Conservation (phyloP, 30 jellyfish, hydroid and myxozoan genomes). For the Mastigias papua region DNA sequence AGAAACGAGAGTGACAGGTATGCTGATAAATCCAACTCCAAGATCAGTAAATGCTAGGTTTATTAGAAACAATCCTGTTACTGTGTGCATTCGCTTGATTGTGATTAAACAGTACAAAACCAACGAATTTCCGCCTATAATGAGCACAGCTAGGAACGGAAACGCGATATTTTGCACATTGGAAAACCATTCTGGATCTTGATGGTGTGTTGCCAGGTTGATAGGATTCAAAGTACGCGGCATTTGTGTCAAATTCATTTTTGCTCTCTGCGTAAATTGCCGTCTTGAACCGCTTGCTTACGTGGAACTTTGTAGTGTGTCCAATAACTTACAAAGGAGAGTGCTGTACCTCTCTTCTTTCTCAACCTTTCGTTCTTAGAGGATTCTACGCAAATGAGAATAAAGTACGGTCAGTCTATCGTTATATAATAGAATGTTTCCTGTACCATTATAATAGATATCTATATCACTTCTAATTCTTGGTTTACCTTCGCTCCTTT, state of each 20-base stretch:
- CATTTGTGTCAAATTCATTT: not conserved
- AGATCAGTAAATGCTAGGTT: constrained; percentile 65
- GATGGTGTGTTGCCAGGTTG: not conserved
- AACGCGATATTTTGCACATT: not conserved
- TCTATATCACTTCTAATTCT: too few relatives aligned
- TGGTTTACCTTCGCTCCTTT: too few relatives aligned
- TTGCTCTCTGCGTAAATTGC: too few relatives aligned
- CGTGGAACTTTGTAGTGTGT: too few relatives aligned
- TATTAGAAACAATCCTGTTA: constrained; percentile 37
- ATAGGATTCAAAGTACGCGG: not conserved
- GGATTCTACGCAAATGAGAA: too few relatives aligned
- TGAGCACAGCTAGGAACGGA: not conserved
- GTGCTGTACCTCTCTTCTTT: too few relatives aligned
- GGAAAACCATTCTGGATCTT: not conserved
- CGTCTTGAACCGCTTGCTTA: too few relatives aligned
- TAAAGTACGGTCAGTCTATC: too few relatives aligned
- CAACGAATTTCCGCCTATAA: constrained; percentile 32
- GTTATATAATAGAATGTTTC: too few relatives aligned
- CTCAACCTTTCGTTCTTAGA: too few relatives aligned
- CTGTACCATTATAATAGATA: too few relatives aligned
- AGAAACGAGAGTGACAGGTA: constrained; percentile 45
- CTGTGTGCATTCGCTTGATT: constrained; percentile 28
- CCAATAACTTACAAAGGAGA: too few relatives aligned
- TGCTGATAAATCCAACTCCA: constrained; percentile 54
- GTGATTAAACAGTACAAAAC: constrained; percentile 11